Percentiles rank a stretch among this genome's conserved stretches.
Evolutionary conservation across 1,140 invertebrate genomes (phyloP).

Genomic region (Danaus plexippus): DNA sequence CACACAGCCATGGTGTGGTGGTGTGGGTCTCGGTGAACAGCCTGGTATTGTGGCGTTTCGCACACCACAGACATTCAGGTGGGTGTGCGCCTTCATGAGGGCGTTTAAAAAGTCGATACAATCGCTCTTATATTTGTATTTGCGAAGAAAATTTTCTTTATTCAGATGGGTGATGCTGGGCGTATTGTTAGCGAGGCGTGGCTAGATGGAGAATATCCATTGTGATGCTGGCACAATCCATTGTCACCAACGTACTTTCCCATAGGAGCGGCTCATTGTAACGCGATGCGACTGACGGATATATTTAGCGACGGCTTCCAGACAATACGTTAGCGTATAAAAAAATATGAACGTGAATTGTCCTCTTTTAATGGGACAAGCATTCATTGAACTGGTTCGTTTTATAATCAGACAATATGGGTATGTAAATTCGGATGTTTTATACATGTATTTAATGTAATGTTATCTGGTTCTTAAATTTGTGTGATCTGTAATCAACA

Average conservation of each 20-base stretch:
- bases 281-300: conserved; percentile 35
- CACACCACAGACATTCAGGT: conserved; percentile 58
- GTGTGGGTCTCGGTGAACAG: conserved; percentile 28
- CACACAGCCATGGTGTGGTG: conserved; percentile 42
- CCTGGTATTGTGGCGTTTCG: conserved; percentile 47
- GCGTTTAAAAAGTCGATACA: conserved; percentile 71
- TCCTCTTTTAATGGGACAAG: conserved; percentile 18
- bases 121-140: conserved; percentile 56
- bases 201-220: conserved; percentile 55
- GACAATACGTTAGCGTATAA: conserved; percentile 35
- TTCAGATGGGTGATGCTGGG: conserved; percentile 43
- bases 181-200: conserved; percentile 59
- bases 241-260: conserved; percentile 50
- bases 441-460: no score
- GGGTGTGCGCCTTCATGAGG: conserved; percentile 60
- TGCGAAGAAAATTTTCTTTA: conserved; percentile 67
- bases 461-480: no score
- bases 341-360: conserved; percentile 21
- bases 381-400: conserved; percentile 12
- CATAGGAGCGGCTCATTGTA: conserved; percentile 36
- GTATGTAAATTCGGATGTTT: no score
- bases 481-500: conserved; percentile 19
- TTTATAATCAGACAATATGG: no score
- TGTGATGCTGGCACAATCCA: conserved; percentile 49
- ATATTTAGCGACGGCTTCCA: conserved; percentile 33